Evolutionary conservation across 2,113 vertebrate species (phyloP).

Genomic region (Tursiops truncatus): DNA sequence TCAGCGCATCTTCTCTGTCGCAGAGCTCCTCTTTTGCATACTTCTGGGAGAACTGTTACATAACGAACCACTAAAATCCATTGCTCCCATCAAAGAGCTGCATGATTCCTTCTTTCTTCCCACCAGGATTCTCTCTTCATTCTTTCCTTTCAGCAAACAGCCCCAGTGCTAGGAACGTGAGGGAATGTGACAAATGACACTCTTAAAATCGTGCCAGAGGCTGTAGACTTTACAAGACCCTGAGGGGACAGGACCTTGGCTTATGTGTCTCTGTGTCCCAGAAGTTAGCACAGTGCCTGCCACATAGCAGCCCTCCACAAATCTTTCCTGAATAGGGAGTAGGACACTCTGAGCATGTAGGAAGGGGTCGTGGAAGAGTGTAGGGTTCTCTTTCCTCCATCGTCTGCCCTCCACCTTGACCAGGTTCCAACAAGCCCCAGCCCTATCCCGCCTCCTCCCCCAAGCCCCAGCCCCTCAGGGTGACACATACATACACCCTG

Average conservation of each 20-base stretch:
- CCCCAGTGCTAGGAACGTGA: not conserved
- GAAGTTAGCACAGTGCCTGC: not conserved
- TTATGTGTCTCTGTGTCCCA: not conserved
- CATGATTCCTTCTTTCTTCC: not conserved
- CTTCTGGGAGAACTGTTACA: not conserved
- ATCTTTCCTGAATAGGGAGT: not conserved
- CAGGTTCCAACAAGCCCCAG: not conserved
- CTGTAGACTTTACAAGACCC: not conserved
- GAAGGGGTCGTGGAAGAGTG: not conserved
- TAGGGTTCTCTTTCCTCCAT: not conserved
- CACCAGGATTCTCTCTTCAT: not conserved
- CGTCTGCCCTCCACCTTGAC: not conserved
- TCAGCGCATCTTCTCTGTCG: rapidly evolving
- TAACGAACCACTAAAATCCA: not conserved
- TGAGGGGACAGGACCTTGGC: not conserved
- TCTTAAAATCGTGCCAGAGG: not conserved
- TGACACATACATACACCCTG: not conserved
- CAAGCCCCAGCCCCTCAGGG: not conserved
- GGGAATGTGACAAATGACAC: not conserved
- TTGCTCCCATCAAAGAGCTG: not conserved
- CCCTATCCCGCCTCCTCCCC: not conserved
- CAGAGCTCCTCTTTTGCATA: not conserved
- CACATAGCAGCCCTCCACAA: not conserved
- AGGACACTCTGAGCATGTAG: not conserved
- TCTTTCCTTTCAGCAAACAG: not conserved